Percentiles rank a stretch among this genome's conserved stretches.
Evolutionary conservation across 2,888 invertebrate genomes (phyloP).

Genomic region (Microplitis deprimator): DNA sequence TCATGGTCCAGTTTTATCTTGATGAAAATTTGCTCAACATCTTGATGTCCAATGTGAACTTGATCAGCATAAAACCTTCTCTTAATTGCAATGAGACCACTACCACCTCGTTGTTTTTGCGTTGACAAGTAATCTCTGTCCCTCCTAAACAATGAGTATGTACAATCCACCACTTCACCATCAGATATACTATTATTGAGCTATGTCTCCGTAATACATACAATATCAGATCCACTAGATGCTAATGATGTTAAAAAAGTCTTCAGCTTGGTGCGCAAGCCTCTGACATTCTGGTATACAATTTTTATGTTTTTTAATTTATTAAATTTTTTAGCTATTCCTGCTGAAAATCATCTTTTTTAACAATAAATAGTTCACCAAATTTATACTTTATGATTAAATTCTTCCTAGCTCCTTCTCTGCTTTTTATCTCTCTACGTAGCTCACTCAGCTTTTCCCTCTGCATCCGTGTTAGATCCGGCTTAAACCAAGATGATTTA

Average conservation of each 20-base stretch:
- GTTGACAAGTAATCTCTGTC: background rate
- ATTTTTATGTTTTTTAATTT: background rate
- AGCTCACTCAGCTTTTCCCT: background rate
- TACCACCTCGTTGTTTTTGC: background rate
- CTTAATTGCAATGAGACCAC: background rate
- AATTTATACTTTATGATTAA: background rate
- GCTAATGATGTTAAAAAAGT: constrained; percentile 3
- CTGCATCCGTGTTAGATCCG: background rate
- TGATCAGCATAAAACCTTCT: background rate
- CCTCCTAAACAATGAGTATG: background rate
- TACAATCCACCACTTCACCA: background rate
- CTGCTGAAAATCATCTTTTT: background rate
- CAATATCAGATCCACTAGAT: background rate
- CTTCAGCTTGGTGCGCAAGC: background rate
- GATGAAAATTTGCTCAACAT: background rate
- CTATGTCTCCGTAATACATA: background rate
- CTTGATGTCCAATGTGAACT: background rate
- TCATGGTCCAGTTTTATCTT: background rate
- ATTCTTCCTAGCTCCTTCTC: background rate
- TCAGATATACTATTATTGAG: background rate
- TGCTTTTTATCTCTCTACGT: background rate
- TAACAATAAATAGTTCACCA: background rate
- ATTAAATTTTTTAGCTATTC: background rate
- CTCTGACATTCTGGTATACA: background rate
- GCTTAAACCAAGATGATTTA: background rate